Evolutionary conservation across 1,140 invertebrate species (phyloP).

Genomic region (Sycophila sp.): DNA sequence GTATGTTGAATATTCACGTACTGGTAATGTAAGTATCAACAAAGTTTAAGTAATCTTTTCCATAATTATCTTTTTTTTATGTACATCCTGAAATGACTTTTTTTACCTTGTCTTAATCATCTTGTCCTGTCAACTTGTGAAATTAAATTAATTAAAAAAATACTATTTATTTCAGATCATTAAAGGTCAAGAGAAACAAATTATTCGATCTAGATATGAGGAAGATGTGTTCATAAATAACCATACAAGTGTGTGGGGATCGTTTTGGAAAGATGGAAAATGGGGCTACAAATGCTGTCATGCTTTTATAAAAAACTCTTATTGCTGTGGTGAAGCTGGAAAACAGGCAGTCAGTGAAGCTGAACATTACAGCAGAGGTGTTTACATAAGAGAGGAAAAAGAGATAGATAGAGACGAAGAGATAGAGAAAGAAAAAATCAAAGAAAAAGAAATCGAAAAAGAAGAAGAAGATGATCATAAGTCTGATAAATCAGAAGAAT

Average conservation of each 20-base stretch:
- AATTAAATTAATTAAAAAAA: neutral
- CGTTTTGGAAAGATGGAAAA: conserved; percentile 88
- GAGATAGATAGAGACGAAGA: conserved; percentile 21
- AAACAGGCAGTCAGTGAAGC: conserved; percentile 57
- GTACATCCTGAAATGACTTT: neutral
- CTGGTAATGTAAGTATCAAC: conserved; percentile 81
- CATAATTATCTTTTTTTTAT: neutral
- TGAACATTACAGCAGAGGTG: conserved; percentile 34
- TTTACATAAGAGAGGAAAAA: neutral
- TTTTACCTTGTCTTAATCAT: neutral
- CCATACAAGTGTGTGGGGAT: conserved; percentile 95
- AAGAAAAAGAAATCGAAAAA: conserved; percentile 8
- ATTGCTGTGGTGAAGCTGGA: conserved; percentile 86
- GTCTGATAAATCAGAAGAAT: conserved; percentile 45
- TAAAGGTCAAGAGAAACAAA: conserved; percentile 86
- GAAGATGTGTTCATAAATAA: conserved; percentile 95
- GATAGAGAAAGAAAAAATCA: conserved; percentile 10
- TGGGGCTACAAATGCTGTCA: conserved; percentile 99
- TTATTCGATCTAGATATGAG: conserved; percentile 91
- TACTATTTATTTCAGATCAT: conserved; percentile 65
- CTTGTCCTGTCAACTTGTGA: conserved; percentile 24
- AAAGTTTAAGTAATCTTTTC: too few relatives aligned
- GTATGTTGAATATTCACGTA: conserved; percentile 95
- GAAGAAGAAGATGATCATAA: conserved; percentile 36
- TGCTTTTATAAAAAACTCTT: conserved; percentile 91